Conservation (phyloP, 2,888 invertebrate species). For the Tinea trinotella region DNA sequence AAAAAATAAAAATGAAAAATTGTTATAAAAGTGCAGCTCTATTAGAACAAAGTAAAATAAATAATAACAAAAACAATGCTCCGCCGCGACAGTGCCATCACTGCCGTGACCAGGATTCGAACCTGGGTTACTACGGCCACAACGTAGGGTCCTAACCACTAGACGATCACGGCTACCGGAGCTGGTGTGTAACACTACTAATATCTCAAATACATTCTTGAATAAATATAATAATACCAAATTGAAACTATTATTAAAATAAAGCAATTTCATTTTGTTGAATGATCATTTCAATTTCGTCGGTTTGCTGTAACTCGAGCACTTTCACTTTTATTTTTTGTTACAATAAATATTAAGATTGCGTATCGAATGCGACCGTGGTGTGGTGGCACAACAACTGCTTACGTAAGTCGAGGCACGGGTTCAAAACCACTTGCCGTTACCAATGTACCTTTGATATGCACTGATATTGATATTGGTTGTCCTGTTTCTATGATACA, state of each 20-base stretch:
- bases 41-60: neutral
- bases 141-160: constrained; percentile 82
- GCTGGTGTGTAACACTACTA: constrained; percentile 24
- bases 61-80: neutral
- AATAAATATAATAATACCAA: neutral
- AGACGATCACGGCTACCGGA: constrained; percentile 78
- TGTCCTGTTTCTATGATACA: too few species aligned
- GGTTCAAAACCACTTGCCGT: too few species aligned
- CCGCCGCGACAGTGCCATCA: constrained; percentile 28
- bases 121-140: constrained; percentile 85
- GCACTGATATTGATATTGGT: too few species aligned
- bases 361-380: too few species aligned
- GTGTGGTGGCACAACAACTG: too few species aligned
- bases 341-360: neutral
- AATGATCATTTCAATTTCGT: neutral
- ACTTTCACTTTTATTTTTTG: constrained; percentile 1
- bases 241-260: neutral
- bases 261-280: too few species aligned
- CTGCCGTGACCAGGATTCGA: constrained; percentile 82
- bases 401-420: too few species aligned
- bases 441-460: too few species aligned
- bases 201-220: neutral
- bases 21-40: neutral
- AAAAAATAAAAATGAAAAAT: too few species aligned
- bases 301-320: neutral